These are phyloP conservation scores for Balaeniceps rex DNA, from an alignment of 2,113 vertebrate species.

Conservation along the genomic window DNA sequence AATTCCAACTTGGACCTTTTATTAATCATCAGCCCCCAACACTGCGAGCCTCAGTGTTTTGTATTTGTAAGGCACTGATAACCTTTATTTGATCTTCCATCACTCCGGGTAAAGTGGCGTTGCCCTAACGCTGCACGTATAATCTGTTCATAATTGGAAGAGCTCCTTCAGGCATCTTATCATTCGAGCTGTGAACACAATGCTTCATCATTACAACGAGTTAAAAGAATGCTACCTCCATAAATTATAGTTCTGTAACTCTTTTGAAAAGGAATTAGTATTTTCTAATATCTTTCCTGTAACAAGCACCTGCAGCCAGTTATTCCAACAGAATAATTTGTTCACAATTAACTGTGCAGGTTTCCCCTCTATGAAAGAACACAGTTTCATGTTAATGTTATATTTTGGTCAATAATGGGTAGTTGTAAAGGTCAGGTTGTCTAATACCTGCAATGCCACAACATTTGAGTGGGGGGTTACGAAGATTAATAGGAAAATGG, in stretches of 20 bases:
- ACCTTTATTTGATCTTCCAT: neutral
- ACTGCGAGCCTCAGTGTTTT: neutral
- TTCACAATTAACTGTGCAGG: neutral
- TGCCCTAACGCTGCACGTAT: neutral
- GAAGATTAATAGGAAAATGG: neutral
- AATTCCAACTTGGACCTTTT: neutral
- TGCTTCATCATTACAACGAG: neutral
- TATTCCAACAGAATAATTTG: neutral
- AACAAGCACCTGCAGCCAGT: neutral
- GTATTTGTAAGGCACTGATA: neutral
- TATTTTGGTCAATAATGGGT: neutral
- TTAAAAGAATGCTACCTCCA: neutral
- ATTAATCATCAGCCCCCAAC: neutral
- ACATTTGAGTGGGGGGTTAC: neutral
- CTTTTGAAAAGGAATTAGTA: neutral
- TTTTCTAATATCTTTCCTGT: neutral
- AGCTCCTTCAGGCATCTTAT: neutral
- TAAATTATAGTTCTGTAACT: neutral
- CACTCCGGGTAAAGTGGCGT: neutral
- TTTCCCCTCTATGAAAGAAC: neutral
- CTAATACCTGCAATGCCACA: neutral
- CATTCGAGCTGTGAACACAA: neutral
- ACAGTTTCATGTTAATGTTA: neutral
- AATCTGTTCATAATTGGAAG: neutral
- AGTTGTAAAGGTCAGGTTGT: neutral